Conservation (phyloP, 2,888 invertebrate genomes). For the Metallyticus violacea region DNA sequence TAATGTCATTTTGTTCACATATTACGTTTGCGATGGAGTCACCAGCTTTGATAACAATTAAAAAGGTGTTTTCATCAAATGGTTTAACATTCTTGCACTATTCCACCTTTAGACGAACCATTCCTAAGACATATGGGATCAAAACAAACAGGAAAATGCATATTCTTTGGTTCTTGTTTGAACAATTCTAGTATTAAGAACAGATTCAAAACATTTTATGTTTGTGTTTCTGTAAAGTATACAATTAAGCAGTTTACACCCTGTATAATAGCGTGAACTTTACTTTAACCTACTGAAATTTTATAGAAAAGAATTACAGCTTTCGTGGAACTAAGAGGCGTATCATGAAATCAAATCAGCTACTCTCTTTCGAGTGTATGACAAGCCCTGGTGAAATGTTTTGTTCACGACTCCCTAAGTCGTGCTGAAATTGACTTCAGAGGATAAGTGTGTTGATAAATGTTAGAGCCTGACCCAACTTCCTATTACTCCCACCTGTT, state of each 20-base stretch:
- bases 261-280: background rate
- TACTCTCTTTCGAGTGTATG: background rate
- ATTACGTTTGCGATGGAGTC: too few species aligned
- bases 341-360: background rate
- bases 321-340: background rate
- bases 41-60: too few species aligned
- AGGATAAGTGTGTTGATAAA: background rate
- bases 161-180: too few species aligned
- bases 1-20: too few species aligned
- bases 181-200: background rate
- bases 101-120: too few species aligned
- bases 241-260: background rate
- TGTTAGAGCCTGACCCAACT: background rate
- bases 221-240: background rate
- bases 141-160: too few species aligned
- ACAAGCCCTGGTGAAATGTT: background rate
- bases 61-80: too few species aligned
- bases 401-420: background rate
- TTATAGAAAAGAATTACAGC: background rate
- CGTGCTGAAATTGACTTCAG: background rate
- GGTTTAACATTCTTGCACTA: too few species aligned
- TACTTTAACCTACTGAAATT: background rate
- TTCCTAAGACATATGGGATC: too few species aligned
- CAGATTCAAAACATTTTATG: background rate
- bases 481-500: background rate